Evolutionary conservation across 2,888 invertebrate species (phyloP), one percentile per base, ranked within the genome.

Genomic region (Amblyjoppa proteus): DNA sequence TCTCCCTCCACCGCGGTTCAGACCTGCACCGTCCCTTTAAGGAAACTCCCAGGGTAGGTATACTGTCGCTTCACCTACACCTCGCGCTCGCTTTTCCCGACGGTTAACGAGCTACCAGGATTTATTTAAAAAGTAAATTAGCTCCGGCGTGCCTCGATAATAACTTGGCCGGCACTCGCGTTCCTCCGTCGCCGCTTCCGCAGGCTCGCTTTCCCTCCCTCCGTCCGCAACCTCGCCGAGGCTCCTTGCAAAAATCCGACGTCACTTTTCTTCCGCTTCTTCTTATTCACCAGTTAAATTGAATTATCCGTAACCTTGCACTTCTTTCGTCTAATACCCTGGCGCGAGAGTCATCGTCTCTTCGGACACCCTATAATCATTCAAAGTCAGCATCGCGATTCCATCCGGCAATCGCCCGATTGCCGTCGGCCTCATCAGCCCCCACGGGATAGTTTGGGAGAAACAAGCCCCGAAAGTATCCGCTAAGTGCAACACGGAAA

Each of bases 41-140:
- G 41, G 25, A 78, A 78, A 70, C 74, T 53, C 70, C 51, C 41
- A n/a, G 45, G 73, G 45, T 49, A 69, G 77, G 45, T 82, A 58
- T 64, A 79, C 78, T 80, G 79, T 80, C 82, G 76, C 79, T 81
- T 79, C 79, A 25, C 76, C 77, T 81, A 83, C 73, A 86, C 85
- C 81, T 77, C 73, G 81, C 45, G 20, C 69, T 64, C 83, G 11
- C 80, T 64, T 79, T 81, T 81, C 83, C 45, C 79, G 77, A 71
- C 82, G 87, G 88, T 88, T 90, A 90, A 90, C 89, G 90, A 90
- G 89, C 87, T 88, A 88, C 87, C 87, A 85, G 87, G 89, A 90
- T 89, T 90, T 89, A 90, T 90, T 89, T 90, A 89, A 89, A 90
- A 89, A 90, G 89, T 90, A 89, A 90, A 90, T 90, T 90, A 90